Conservation (phyloP, 2,113 vertebrate species). For the Telmatochromis sp. region DNA sequence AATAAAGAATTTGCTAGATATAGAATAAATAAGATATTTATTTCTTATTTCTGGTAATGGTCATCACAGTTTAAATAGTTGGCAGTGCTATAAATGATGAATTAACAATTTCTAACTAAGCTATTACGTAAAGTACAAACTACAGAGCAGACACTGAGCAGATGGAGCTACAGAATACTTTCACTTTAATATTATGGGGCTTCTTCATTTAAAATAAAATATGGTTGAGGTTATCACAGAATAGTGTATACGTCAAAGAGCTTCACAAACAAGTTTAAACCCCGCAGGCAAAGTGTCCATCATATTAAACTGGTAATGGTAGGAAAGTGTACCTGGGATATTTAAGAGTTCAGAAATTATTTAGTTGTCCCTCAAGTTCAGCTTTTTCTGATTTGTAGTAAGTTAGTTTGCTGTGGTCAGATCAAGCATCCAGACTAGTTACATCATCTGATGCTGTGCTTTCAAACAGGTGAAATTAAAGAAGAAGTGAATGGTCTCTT, state of each 20-base stretch:
- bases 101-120: background rate
- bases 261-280: background rate
- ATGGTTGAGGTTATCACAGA: background rate
- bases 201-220: background rate
- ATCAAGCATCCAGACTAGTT: background rate
- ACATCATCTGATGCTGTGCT: background rate
- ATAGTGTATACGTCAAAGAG: rapidly evolving
- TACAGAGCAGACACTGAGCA: background rate
- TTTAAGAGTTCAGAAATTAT: background rate
- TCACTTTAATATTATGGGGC: background rate
- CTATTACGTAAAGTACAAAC: background rate
- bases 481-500: background rate
- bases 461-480: background rate
- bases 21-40: background rate
- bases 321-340: background rate
- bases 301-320: background rate
- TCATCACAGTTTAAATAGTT: background rate
- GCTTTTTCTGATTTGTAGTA: background rate
- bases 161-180: background rate
- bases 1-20: background rate
- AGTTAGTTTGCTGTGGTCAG: background rate
- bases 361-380: background rate
- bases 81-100: rapidly evolving
- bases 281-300: background rate
- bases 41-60: background rate